These are phyloP conservation scores for Gambelia wislizenii DNA, from an alignment of 2,797 vertebrate species.

Conservation along the genomic window DNA sequence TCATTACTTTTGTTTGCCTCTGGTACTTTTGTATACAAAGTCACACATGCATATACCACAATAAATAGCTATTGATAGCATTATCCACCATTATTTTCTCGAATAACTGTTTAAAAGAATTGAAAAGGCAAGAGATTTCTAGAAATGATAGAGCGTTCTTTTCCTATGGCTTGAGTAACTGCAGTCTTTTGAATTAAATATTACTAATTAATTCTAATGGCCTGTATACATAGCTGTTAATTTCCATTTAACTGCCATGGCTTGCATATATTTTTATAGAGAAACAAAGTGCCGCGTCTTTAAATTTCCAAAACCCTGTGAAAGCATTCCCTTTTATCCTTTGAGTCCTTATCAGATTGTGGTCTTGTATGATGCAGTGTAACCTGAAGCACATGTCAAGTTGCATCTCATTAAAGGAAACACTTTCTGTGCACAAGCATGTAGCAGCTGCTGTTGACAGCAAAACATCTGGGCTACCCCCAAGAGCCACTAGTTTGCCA, in stretches of 20 bases:
- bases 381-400: conserved; percentile 7
- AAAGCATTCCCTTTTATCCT: background rate
- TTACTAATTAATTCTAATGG: background rate
- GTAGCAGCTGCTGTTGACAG: conserved; percentile 20
- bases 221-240: background rate
- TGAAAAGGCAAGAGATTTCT: background rate
- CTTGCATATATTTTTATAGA: background rate
- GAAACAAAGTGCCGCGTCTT: background rate
- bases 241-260: background rate
- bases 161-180: background rate
- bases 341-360: background rate
- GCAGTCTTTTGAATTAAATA: background rate
- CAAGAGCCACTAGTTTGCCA: conserved; percentile 10
- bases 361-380: background rate
- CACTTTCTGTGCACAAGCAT: background rate
- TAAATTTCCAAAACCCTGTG: background rate
- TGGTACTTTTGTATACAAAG: background rate
- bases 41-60: no score
- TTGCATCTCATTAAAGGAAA: background rate
- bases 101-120: background rate
- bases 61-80: background rate
- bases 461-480: conserved; percentile 8
- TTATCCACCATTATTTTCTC: background rate
- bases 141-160: background rate
- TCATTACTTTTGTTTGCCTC: background rate